Base-by-base conservation (phyloP, 2,797 vertebrate species). In the Tenualosa thibaudeaui region DNA sequence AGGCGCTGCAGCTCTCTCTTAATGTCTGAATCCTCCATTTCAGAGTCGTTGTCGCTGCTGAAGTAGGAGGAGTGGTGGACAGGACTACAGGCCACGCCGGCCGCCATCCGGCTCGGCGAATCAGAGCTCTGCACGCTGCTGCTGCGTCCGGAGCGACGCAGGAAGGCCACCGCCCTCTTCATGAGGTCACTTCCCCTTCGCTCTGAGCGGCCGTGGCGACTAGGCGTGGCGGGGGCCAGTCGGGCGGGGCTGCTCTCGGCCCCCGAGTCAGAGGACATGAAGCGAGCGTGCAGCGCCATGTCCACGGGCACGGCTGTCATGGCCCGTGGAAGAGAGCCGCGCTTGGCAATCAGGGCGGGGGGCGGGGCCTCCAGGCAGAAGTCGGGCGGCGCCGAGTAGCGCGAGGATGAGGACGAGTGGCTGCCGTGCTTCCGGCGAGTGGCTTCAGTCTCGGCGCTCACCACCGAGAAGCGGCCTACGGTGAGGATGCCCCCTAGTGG, bases 41-140 rank as follows among this genome's bases (percentile, higher is more conserved):
- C 98, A 0, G 98, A 99, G 93, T 99, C 98, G 0, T 99, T 99
- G 90, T 99, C 98, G 0, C 98, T 99, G 96, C 98, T 99, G 93
- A 96, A 94, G 83, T 97, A 99, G 0, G 98, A 97, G 0, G 98
- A 98, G 88, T 96, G 96, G 92, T 96, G 95, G 90, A 96, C 95
- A 84, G 96, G 95, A 0, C 95, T 94, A 56, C 96, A 86, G 31
- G 94, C 95, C 91, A 96, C 95, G 53, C 94, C 94, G 0, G 90
- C 92, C 0, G 94, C 95, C n/a, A 96, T 96, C 19, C 94, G 93
- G 0, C 92, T 94, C 0, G 96, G 96, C 0, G 96, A 97, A 84
- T 98, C 97, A 0, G 95, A 96, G 88, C 95, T 96, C 31, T 97
- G 96, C 0, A 96, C 94, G 5, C 95, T 94, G 19, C 95, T 94